Evolutionary conservation across 2,888 invertebrate species (phyloP).

Genomic region (Athalia rosae): DNA sequence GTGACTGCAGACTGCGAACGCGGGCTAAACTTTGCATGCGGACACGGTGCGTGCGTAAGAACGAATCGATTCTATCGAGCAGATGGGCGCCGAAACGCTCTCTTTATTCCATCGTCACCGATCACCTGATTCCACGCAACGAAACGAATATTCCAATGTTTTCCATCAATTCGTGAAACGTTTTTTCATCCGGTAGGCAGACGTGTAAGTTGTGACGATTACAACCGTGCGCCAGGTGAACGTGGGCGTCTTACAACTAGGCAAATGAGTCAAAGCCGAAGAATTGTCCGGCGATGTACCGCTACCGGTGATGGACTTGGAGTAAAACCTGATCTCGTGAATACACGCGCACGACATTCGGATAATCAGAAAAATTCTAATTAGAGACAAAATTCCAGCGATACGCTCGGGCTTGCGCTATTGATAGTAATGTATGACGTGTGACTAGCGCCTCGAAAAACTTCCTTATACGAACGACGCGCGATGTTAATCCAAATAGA

Average conservation of each 20-base stretch:
- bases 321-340: neutral
- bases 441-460: neutral
- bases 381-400: too few relatives aligned
- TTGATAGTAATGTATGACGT: neutral
- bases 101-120: too few relatives aligned
- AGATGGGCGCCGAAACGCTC: too few relatives aligned
- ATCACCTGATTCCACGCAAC: neutral
- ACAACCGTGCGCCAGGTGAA: neutral
- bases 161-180: neutral
- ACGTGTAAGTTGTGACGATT: neutral
- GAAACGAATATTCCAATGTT: neutral
- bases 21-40: neutral
- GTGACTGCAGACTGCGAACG: neutral
- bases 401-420: neutral
- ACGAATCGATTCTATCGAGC: too few relatives aligned
- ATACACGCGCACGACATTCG: too few relatives aligned
- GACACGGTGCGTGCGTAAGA: too few relatives aligned
- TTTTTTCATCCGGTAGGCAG: too few relatives aligned
- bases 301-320: neutral
- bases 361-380: too few relatives aligned
- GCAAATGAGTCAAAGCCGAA: constrained; percentile 5
- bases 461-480: constrained; percentile 18
- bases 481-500: constrained; percentile 14
- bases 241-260: constrained; percentile 30
- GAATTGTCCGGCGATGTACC: neutral